phyloP scores from a whole-genome alignment of 2,797 vertebrate genomes.

The Platyrinchus mystaceus region DNA sequence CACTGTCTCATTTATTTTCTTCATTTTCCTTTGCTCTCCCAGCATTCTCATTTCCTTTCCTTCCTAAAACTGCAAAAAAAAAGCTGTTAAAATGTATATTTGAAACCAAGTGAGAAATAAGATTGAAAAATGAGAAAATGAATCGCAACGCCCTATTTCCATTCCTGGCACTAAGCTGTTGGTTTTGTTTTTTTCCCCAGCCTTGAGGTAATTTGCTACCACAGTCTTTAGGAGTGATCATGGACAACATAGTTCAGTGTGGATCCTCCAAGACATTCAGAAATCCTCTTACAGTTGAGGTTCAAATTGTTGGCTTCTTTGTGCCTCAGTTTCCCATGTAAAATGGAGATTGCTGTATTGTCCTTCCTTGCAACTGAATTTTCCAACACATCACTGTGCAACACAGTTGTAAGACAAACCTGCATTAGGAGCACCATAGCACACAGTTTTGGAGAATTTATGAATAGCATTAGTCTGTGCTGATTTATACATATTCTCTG shows the following conservation, averaged over 20 bases:
- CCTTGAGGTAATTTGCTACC: background rate
- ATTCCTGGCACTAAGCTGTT: accelerated
- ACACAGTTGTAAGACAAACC: accelerated
- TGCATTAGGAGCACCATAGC: background rate
- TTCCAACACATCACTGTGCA: background rate
- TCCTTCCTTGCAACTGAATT: background rate
- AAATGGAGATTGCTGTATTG: background rate
- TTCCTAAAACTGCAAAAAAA: background rate
- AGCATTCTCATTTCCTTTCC: background rate
- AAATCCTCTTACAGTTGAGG: background rate
- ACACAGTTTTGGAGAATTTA: background rate
- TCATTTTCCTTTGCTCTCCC: background rate
- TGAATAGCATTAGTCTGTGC: background rate
- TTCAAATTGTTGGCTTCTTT: background rate
- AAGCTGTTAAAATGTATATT: background rate
- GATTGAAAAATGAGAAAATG: background rate
- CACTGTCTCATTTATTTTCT: background rate
- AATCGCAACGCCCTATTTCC: background rate
- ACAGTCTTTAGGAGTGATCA: background rate
- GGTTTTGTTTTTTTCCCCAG: background rate
- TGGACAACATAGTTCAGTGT: accelerated
- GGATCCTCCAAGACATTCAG: background rate
- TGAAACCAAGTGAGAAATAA: background rate
- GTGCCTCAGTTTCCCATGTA: background rate
- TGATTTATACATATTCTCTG: background rate